phyloP scores from a whole-genome alignment of 2,113 vertebrate genomes.

The Beaufortia kweichowensis region DNA sequence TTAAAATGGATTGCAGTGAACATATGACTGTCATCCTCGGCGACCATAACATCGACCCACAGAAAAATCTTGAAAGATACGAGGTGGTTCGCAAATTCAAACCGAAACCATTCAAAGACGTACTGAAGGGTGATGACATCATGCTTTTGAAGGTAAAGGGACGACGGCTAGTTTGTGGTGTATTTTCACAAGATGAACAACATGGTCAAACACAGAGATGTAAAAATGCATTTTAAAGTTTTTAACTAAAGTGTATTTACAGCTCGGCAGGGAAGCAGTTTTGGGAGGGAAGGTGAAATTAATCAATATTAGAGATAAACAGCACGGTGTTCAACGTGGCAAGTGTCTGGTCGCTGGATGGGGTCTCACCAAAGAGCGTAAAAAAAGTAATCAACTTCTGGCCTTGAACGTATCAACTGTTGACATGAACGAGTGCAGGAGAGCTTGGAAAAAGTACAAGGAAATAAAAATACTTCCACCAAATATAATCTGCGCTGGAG shows the following conservation, averaged over 20 bases:
- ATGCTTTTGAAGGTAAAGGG: conserved; percentile 42
- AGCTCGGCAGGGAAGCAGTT: conserved; percentile 29
- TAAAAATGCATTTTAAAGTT: background rate
- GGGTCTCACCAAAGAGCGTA: background rate
- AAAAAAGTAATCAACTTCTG: background rate
- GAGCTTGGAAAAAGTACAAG: background rate
- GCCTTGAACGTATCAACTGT: conserved; percentile 20
- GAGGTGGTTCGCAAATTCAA: conserved; percentile 8
- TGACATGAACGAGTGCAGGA: background rate
- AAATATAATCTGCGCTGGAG: conserved; percentile 44
- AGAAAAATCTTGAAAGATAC: conserved; percentile 12
- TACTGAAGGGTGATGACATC: conserved; percentile 6
- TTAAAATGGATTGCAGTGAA: background rate
- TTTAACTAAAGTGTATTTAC: background rate
- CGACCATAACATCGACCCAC: background rate
- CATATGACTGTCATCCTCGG: conserved; percentile 19
- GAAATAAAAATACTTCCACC: background rate
- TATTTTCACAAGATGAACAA: background rate
- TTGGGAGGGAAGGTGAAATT: background rate
- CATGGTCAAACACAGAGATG: background rate
- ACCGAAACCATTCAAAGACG: background rate
- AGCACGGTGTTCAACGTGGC: background rate
- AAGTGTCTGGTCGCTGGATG: conserved; percentile 45
- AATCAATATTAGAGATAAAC: background rate
- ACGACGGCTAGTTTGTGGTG: background rate